A percentile compares a stretch with the other conserved stretches of the same genome.
Conservation (phyloP, 1,140 invertebrate genomes). For the Dendrolimus kikuchii region DNA sequence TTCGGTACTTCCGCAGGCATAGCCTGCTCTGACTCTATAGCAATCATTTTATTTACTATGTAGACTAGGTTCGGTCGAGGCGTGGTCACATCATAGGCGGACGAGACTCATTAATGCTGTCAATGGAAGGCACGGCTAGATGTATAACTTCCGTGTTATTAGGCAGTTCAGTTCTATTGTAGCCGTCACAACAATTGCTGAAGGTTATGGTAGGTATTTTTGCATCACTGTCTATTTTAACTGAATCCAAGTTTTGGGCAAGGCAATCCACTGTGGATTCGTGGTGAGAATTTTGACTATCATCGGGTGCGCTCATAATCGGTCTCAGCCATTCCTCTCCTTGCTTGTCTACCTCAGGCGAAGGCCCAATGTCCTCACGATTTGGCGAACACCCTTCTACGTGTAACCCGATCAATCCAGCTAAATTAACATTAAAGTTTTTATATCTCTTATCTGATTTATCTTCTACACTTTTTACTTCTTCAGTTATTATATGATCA, state of each 20-base stretch:
- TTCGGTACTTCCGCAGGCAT: conserved; percentile 50
- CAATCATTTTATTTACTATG: conserved; percentile 51
- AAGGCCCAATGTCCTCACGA: conserved; percentile 34
- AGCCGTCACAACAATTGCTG: conserved; percentile 62
- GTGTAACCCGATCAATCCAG: conserved; percentile 53
- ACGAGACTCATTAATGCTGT: conserved; percentile 49
- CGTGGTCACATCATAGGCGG: conserved; percentile 55
- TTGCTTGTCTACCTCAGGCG: conserved; percentile 41
- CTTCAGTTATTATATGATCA: conserved; percentile 42
- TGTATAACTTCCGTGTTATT: conserved; percentile 51
- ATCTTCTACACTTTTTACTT: conserved; percentile 30
- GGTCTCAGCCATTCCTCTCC: conserved; percentile 52
- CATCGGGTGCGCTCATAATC: conserved; percentile 60
- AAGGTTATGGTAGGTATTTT: conserved; percentile 65
- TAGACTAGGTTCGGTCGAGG: conserved; percentile 7
- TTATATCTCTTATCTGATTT: conserved; percentile 25
- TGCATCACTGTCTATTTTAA: conserved; percentile 51
- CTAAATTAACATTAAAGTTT: conserved; percentile 65
- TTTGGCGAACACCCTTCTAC: conserved; percentile 43
- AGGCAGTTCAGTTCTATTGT: conserved; percentile 26
- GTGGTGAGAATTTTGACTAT: conserved; percentile 26
- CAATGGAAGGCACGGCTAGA: conserved; percentile 61
- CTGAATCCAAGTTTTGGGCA: conserved; percentile 43
- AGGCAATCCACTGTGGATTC: conserved; percentile 45
- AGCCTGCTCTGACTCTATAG: conserved; percentile 57